Evolutionary conservation across 2,797 vertebrate species (phyloP).

Genomic region (Oreortyx pictus): DNA sequence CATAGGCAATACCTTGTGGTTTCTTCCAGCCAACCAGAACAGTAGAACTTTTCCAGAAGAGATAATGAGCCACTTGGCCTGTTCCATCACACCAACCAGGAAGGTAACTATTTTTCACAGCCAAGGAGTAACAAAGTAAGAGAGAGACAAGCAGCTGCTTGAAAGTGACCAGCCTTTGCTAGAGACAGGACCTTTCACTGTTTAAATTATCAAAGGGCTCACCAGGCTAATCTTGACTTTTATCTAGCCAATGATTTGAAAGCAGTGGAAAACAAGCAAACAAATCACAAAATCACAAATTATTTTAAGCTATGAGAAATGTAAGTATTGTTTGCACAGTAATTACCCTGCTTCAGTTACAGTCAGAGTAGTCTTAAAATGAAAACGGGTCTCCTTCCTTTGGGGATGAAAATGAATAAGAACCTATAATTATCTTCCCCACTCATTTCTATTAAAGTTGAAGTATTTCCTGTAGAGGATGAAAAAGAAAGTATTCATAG

Average conservation of each 20-base stretch:
- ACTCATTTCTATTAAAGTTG: slow-evolving; percentile 14
- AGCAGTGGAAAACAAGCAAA: slow-evolving; percentile 12
- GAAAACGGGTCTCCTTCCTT: slow-evolving; percentile 10
- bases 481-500: neutral
- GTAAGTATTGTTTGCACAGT: slow-evolving; percentile 14
- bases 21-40: neutral
- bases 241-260: neutral
- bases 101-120: neutral
- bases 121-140: neutral
- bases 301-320: slow-evolving; percentile 9
- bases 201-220: neutral
- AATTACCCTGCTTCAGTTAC: slow-evolving; percentile 32
- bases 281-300: slow-evolving; percentile 18
- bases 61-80: neutral
- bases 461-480: slow-evolving; percentile 18
- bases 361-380: slow-evolving; percentile 9
- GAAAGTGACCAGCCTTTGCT: neutral
- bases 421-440: slow-evolving; percentile 3
- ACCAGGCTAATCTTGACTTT: neutral
- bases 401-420: neutral
- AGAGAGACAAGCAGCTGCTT: neutral
- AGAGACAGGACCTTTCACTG: neutral
- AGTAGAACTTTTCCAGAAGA: neutral
- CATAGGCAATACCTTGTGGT: neutral
- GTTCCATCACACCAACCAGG: neutral